Percentiles rank a stretch among this genome's conserved stretches.
These are phyloP conservation scores for Phocoena sinus DNA, from an alignment of 2,113 vertebrate genomes.

Conservation along the genomic window DNA sequence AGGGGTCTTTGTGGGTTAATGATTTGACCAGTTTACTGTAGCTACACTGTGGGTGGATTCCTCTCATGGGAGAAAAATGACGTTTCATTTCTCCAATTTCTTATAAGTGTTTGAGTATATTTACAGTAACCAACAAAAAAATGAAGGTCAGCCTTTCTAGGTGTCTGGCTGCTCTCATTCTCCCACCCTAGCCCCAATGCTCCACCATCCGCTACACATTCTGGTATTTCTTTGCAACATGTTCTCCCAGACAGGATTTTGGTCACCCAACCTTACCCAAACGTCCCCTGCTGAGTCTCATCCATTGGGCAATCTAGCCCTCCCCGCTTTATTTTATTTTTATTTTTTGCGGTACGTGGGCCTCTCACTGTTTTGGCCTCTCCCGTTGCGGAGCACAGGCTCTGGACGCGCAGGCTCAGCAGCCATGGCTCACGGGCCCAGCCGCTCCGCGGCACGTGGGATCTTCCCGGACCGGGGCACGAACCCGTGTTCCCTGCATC, in stretches of 20 bases:
- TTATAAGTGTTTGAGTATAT: not conserved
- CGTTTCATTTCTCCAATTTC: constrained; percentile 6
- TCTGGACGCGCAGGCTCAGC: no score
- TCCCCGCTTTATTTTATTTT: not conserved
- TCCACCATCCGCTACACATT: not conserved
- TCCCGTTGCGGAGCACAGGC: no score
- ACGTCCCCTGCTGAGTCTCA: not conserved
- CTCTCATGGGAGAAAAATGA: constrained; percentile 20
- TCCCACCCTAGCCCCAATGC: not conserved
- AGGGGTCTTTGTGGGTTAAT: constrained; percentile 56
- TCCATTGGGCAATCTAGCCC: not conserved
- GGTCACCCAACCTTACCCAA: not conserved
- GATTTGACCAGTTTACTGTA: constrained; percentile 55
- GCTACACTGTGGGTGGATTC: not conserved
- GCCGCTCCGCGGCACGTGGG: no score
- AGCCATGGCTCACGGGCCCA: no score
- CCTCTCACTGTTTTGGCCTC: no score
- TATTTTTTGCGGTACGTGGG: no score
- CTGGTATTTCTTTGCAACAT: not conserved
- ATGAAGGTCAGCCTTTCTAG: not conserved
- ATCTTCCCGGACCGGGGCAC: no score
- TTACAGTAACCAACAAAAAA: not conserved
- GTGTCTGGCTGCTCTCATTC: not conserved
- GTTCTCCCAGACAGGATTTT: not conserved
- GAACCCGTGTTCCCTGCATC: no score